Conservation (phyloP, 2,797 vertebrate species). For the Catharus ustulatus region DNA sequence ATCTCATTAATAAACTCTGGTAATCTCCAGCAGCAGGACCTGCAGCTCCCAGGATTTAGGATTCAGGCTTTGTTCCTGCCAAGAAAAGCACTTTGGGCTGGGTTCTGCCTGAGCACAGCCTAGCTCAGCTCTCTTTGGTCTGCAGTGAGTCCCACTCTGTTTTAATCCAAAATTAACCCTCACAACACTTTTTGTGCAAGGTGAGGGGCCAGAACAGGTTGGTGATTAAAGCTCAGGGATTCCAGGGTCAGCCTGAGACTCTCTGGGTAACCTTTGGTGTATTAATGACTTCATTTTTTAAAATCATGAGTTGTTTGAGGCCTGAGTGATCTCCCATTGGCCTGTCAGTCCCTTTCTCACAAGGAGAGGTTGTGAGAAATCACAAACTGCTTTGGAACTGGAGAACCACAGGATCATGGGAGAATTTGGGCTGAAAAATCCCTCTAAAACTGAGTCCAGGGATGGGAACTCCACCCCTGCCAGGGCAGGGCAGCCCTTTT, state of each 20-base stretch:
- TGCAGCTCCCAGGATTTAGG: background rate
- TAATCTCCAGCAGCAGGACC: background rate
- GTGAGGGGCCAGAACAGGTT: background rate
- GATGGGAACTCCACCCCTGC: fast-evolving
- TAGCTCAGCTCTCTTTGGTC: background rate
- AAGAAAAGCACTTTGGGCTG: background rate
- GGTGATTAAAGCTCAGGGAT: background rate
- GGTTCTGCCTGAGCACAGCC: background rate
- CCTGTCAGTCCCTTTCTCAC: background rate
- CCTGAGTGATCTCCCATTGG: background rate
- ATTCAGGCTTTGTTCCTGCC: conserved; percentile 28
- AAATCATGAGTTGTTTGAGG: background rate
- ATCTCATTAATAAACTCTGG: background rate
- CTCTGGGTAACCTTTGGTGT: background rate
- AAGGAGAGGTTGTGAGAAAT: background rate
- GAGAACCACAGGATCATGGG: background rate
- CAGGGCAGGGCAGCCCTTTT: background rate
- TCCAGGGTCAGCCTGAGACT: background rate
- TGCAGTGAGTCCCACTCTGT: background rate
- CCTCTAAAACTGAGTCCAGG: background rate
- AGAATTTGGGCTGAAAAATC: background rate
- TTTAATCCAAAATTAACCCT: background rate
- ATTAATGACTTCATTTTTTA: fast-evolving
- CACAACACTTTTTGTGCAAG: background rate
- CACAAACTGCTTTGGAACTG: background rate